Base-by-base conservation (phyloP, 2,797 vertebrate genomes). In the Phrynocephalus forsythii region DNA sequence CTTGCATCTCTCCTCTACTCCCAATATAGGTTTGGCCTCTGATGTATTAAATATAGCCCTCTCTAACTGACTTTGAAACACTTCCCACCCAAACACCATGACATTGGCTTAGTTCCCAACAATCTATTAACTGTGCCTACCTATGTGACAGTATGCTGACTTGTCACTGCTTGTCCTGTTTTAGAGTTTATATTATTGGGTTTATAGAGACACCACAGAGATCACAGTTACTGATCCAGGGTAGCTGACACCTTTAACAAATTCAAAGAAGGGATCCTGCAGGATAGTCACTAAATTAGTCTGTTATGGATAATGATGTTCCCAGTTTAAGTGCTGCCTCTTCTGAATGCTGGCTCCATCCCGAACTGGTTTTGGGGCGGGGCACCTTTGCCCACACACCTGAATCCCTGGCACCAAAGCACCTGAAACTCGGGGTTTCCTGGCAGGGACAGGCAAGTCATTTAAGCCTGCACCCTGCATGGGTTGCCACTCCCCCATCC, bases 31-130 rank as follows among this genome's bases (percentile, higher is more conserved):
- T 90, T 90, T 20, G 84, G 15, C 6, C 86, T 92, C 90, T 73
- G 66, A 26, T 15, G 0, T 30, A 5, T 91, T 77, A 86, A 93
- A 91, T 82, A 82, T 87, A 66, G 3, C 80, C 90, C 91, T 86
- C 89, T 82, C 50, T 91, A 6, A 82, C 90, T 93, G 50, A 0
- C 1, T 93, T 82, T 91, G 79, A 76, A 92, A 95, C 30, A 81
- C 48, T 13, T 63, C 60, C 11, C 91, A 67, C 6, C 66, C 3
- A 18, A 76, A 44, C 3, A 44, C 18, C 26, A 26, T n/a, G 82
- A 6, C 30, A 78, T 91, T 93, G 81, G 48, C 87, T 94, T 68
- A 0, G 22, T 28, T 94, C 80, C 68, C 83, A 30, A 88, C 73
- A 89, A 89, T 82, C 22, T 50, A n/a, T 71, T 88, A 89, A 38